A percentile compares a stretch with the other conserved stretches of the same genome.
Conservation (phyloP, 1,140 invertebrate species). For the Centruroides vittatus region DNA sequence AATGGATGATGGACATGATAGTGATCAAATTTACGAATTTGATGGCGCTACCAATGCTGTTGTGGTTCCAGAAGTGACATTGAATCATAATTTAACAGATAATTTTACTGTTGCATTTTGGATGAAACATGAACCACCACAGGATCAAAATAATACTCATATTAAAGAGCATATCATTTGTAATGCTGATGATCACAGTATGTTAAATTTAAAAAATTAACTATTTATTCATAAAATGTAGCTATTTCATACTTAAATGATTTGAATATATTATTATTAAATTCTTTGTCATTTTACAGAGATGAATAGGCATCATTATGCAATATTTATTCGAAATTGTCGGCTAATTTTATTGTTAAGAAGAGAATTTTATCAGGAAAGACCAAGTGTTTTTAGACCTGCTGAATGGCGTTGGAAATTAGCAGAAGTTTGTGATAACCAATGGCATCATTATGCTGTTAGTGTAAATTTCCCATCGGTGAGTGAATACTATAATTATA, state of each 20-base stretch:
- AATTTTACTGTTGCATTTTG: constrained; percentile 83
- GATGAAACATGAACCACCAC: constrained; percentile 62
- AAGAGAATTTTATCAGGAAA: constrained; percentile 72
- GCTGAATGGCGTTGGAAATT: constrained; percentile 76
- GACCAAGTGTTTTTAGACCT: constrained; percentile 88
- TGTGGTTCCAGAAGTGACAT: constrained; percentile 48
- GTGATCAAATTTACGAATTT: constrained; percentile 88
- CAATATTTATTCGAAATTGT: constrained; percentile 91
- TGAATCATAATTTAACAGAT: constrained; percentile 48
- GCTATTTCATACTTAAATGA: background rate
- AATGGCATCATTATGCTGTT: constrained; percentile 97
- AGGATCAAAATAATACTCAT: constrained; percentile 36
- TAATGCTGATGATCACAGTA: constrained; percentile 89
- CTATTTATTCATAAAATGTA: background rate
- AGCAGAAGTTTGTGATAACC: constrained; percentile 76
- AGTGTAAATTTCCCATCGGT: constrained; percentile 73
- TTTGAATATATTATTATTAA: background rate
- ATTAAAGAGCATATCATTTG: constrained; percentile 90
- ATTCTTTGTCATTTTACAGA: constrained; percentile 11
- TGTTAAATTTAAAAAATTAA: constrained; percentile 29
- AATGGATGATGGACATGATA: constrained; percentile 73
- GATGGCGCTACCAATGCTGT: constrained; percentile 74
- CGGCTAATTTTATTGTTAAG: constrained; percentile 82
- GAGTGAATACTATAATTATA: background rate
- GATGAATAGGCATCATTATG: constrained; percentile 87